These are phyloP conservation scores for Dryococelus australis DNA, from an alignment of 2,888 invertebrate genomes.

Conservation along the genomic window DNA sequence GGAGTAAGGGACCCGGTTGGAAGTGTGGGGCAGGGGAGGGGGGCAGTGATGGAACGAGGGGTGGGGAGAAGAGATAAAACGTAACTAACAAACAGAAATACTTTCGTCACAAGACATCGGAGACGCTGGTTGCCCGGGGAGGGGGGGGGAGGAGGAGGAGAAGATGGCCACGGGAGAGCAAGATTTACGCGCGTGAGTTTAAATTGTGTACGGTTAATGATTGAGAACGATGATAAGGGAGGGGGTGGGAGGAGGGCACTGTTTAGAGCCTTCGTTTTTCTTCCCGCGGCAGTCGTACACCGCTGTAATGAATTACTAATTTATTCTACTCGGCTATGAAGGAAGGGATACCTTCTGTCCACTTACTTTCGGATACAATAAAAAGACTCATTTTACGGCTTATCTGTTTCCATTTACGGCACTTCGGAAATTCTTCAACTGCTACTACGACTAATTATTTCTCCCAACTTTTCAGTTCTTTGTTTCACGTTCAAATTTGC, in stretches of 20 bases:
- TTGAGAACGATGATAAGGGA: background rate
- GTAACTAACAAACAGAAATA: conserved; percentile 16
- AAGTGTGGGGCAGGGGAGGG: background rate
- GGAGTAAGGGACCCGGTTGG: background rate
- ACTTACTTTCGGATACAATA: conserved; percentile 7
- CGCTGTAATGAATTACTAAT: background rate
- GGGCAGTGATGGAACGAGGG: background rate
- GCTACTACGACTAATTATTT: background rate
- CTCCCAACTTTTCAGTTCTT: too few relatives aligned
- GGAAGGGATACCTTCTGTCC: conserved; percentile 6
- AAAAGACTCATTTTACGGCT: background rate
- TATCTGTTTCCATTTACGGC: conserved; percentile 1
- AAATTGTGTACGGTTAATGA: conserved; percentile 4
- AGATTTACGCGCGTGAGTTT: background rate
- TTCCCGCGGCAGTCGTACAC: background rate
- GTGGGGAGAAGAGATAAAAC: background rate
- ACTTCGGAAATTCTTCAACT: background rate
- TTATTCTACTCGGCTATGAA: background rate
- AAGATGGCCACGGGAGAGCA: background rate
- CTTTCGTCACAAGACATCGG: conserved; percentile 1
- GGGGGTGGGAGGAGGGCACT: too few relatives aligned
- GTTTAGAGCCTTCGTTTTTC: background rate
- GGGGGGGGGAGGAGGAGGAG: background rate
- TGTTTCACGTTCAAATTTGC: too few relatives aligned
- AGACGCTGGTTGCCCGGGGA: too few relatives aligned